A percentile compares a stretch with the other conserved stretches of the same genome.
Evolutionary conservation across 2,113 vertebrate species (phyloP).

Genomic region (Brevimyrus niger): DNA sequence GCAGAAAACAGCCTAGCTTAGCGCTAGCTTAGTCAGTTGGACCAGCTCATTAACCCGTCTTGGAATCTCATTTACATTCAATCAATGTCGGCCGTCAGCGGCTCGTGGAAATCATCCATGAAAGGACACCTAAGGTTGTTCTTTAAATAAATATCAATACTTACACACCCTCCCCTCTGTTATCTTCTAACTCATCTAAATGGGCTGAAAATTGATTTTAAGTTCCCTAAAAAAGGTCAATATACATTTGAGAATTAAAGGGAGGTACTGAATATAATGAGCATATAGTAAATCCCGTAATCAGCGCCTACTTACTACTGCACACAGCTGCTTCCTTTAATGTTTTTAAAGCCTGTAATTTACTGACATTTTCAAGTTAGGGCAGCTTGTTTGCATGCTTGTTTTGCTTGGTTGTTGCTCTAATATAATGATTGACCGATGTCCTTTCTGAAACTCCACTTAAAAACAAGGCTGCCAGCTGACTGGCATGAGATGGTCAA

Average conservation of each 20-base stretch:
- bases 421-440: not conserved
- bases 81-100: not conserved
- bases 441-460: not conserved
- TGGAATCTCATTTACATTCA: slow-evolving; percentile 3
- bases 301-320: not conserved
- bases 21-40: not conserved
- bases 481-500: too few species aligned
- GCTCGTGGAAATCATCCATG: not conserved
- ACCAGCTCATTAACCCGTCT: not conserved
- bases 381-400: not conserved
- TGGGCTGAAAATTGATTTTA: slow-evolving; percentile 10
- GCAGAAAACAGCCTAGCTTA: not conserved
- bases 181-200: slow-evolving; percentile 8
- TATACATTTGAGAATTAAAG: slow-evolving; percentile 8
- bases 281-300: not conserved
- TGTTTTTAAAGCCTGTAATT: not conserved
- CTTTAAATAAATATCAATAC: slow-evolving; percentile 11
- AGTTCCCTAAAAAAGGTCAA: not conserved
- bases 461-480: not conserved
- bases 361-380: not conserved
- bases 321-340: not conserved
- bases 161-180: not conserved
- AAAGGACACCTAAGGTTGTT: slow-evolving; percentile 8
- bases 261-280: not conserved
- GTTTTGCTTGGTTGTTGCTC: not conserved